phyloP scores from a whole-genome alignment of 2,888 invertebrate species.

The Andrena haemorrhoa region DNA sequence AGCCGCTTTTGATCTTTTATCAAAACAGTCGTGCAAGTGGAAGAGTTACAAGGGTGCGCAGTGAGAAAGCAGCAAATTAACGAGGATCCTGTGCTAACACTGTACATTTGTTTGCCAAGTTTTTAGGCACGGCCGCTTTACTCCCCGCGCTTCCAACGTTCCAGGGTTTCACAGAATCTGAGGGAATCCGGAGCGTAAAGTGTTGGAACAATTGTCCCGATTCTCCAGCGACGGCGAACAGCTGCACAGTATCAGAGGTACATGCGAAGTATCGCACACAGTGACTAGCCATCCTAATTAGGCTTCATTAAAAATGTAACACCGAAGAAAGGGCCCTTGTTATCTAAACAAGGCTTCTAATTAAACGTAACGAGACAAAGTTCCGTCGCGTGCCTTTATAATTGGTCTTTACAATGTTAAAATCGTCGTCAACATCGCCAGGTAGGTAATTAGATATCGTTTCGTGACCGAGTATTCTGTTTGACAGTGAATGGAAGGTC shows the following conservation, averaged over 20 bases:
- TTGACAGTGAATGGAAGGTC: not conserved
- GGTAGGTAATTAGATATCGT: not conserved
- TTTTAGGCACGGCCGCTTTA: not conserved
- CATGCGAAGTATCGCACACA: not conserved
- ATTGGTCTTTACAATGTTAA: not conserved
- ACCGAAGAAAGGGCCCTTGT: not conserved
- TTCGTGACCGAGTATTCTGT: not conserved
- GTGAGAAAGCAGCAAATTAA: constrained; percentile 5
- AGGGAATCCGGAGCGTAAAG: not conserved
- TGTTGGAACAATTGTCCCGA: not conserved
- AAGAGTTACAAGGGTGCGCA: not conserved
- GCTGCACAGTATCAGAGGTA: not conserved
- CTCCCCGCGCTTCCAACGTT: not conserved
- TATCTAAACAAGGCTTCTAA: not conserved
- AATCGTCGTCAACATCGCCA: not conserved
- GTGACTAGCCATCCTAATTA: not conserved
- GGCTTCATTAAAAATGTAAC: not conserved
- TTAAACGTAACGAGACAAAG: not conserved
- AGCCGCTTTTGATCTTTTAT: not conserved
- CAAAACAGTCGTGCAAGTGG: not conserved
- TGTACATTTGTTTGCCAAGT: not conserved
- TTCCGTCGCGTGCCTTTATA: not conserved
- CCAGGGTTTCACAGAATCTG: not conserved
- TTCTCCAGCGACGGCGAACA: not conserved
- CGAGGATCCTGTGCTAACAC: constrained; percentile 1